phyloP scores from a whole-genome alignment of 2,888 invertebrate species.

The Drosophila mimica region DNA sequence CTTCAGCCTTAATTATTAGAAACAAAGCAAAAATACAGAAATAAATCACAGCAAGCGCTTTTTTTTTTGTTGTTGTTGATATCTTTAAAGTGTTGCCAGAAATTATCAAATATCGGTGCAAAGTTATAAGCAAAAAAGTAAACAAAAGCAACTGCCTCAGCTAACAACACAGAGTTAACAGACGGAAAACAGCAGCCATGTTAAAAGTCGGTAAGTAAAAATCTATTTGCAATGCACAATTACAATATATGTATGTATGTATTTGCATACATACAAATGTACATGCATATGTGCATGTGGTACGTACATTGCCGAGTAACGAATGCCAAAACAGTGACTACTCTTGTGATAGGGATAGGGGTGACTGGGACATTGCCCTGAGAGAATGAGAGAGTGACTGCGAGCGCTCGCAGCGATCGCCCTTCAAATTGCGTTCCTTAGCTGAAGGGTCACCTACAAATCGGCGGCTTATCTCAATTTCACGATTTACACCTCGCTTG shows the following conservation, averaged over 20 bases:
- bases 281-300: background rate
- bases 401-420: slow-evolving; percentile 34
- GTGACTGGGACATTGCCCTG: slow-evolving; percentile 14
- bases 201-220: slow-evolving; percentile 25
- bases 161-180: slow-evolving; percentile 7
- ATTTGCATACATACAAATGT: background rate
- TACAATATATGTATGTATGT: background rate
- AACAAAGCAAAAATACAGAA: slow-evolving; percentile 9
- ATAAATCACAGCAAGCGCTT: slow-evolving; percentile 9
- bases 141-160: slow-evolving; percentile 11
- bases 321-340: slow-evolving; percentile 13
- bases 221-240: background rate
- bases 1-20: slow-evolving; percentile 12
- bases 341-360: background rate
- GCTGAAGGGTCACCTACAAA: slow-evolving; percentile 74
- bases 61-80: slow-evolving; percentile 13
- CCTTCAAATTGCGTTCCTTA: slow-evolving; percentile 68
- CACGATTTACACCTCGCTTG: slow-evolving; percentile 39
- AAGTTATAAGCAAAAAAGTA: slow-evolving; percentile 18
- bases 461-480: slow-evolving; percentile 44
- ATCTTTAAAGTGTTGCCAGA: background rate
- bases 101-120: background rate
- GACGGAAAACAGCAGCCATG: slow-evolving; percentile 3
- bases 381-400: background rate
- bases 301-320: slow-evolving; percentile 6